Evolutionary conservation across 2,888 invertebrate species (phyloP).

Genomic region (Petrolisthes manimaculis): DNA sequence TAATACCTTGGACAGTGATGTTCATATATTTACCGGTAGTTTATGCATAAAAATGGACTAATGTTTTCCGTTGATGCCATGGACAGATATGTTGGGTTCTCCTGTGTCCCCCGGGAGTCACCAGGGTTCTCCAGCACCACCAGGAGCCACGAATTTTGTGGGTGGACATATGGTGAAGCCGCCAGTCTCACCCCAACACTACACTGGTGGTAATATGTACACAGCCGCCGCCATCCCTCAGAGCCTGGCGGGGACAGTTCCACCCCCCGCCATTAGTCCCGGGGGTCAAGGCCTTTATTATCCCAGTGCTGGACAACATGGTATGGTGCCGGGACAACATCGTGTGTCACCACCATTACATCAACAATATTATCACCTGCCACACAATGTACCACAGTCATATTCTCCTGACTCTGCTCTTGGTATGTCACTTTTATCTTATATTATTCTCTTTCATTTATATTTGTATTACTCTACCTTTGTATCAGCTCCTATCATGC

Average conservation of each 20-base stretch:
- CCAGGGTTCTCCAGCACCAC: conserved; percentile 43
- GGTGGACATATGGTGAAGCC: conserved; percentile 42
- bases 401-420: conserved; percentile 34
- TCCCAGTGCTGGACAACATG: neutral
- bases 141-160: neutral
- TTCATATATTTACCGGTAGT: too few species aligned
- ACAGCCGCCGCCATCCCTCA: neutral
- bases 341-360: conserved; percentile 39
- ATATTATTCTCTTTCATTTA: neutral
- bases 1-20: too few species aligned
- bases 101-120: conserved; percentile 37
- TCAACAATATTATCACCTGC: conserved; percentile 41
- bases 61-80: neutral
- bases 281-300: conserved; percentile 31
- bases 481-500: too few species aligned
- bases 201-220: conserved; percentile 50
- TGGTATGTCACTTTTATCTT: conserved; percentile 27
- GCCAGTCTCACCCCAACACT: conserved; percentile 55
- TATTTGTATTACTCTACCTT: too few species aligned
- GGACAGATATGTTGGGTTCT: conserved; percentile 32
- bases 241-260: too few species aligned
- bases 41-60: neutral
- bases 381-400: conserved; percentile 26
- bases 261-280: conserved; percentile 32
- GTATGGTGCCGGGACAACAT: conserved; percentile 5